Base-by-base conservation (phyloP, 2,797 vertebrate species). In the Sparidentex hasta region DNA sequence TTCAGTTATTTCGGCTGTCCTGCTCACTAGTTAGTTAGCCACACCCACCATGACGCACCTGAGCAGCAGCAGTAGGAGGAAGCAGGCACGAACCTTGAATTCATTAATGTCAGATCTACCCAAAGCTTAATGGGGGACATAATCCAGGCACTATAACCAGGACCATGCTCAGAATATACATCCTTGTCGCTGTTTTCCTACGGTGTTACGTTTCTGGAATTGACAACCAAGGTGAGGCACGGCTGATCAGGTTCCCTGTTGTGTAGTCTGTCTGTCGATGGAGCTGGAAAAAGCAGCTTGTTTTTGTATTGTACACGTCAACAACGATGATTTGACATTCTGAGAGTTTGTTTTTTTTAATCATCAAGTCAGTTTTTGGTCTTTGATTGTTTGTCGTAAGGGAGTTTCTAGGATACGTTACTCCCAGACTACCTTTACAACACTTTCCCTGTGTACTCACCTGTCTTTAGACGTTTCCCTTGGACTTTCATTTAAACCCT, bases 141-240 rank as follows among this genome's bases (percentile, higher is more conserved):
- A 12, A 41, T 9, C n/a, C 7, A 16, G 3, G 23, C 0, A 33
- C 14, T 68, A 72, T 3, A 65, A 63, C 21, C 0, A 52, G 55
- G 56, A 90, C 38, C 38, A 89, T 93, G 90, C 11, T 46, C 25
- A n/a, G 29, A 29, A 88, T 76, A 65, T n/a, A 3, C 18, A 0
- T 52, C 0, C 2, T 85, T 1, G 17, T 77, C 18, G 59, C 41
- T 13, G n/a, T 65, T 46, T 44, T 91, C 5, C 57, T 83, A 4
- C 47, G 79, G 1, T 76, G 20, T 71, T 83, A 1, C 64, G 12
- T 90, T 54, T 59, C 46, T 62, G 67, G 44, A 63, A 59, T 55
- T 66, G 65, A 84, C 25, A 88, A 11, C 46, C 64, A 68, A 89
- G 92, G 94, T 94, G 67, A 92, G 92, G 5, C 12, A 2, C 3